Conservation (phyloP, 2,797 vertebrate genomes). For the Esox lucius region DNA sequence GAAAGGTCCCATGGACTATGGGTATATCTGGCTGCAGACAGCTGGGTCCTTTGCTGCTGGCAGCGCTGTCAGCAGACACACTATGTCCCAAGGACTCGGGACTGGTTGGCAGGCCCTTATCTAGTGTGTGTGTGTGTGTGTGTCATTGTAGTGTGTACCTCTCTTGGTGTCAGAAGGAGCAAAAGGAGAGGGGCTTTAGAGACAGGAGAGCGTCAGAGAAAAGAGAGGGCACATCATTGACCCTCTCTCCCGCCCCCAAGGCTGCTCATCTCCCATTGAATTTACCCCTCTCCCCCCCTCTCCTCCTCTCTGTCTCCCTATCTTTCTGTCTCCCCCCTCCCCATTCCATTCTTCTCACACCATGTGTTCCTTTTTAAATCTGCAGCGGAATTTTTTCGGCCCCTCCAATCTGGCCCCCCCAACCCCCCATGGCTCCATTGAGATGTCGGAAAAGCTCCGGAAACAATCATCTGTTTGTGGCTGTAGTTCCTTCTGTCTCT, state of each 20-base stretch:
- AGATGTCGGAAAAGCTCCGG: slow-evolving; percentile 3
- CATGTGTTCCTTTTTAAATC: neutral
- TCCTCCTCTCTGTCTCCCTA: neutral
- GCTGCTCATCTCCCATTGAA: slow-evolving; percentile 1
- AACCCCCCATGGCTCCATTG: slow-evolving; percentile 9
- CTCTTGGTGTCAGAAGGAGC: neutral
- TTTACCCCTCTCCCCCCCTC: neutral
- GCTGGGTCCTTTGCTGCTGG: neutral
- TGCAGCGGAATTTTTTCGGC: neutral
- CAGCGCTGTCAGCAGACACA: slow-evolving; percentile 6
- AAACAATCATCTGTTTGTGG: neutral
- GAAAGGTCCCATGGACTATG: neutral
- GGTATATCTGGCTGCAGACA: neutral
- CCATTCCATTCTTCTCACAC: neutral
- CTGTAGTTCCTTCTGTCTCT: neutral
- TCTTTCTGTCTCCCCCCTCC: neutral
- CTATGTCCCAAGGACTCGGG: neutral
- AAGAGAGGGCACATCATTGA: slow-evolving; percentile 1
- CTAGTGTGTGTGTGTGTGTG: slow-evolving; percentile 1
- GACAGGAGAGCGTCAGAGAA: neutral
- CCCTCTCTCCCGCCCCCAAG: slow-evolving; percentile 4
- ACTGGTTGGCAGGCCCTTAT: neutral
- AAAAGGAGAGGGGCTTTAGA: neutral
- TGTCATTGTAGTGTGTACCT: slow-evolving; percentile 1
- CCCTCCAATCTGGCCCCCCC: neutral